Base-by-base conservation (phyloP, 2,797 vertebrate genomes). In the Melanotaenia trifasciata region DNA sequence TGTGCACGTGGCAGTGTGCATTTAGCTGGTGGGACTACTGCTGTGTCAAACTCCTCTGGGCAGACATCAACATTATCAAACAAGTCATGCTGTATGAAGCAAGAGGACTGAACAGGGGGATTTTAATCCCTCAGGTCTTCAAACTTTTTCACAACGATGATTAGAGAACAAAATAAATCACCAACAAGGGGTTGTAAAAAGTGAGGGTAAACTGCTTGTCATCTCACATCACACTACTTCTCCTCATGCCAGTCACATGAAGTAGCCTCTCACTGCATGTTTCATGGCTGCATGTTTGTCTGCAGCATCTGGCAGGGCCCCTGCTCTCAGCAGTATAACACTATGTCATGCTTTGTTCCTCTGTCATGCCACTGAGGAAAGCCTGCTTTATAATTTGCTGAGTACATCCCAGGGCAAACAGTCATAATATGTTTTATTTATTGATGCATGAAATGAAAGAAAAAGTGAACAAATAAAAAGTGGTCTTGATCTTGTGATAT, bases 341-440 rank as follows among this genome's bases (percentile, higher is more conserved):
- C 62, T 30, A 68, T 28, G 20, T 51, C 68, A 72, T 5, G 63
- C 83, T 87, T 86, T 84, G 80, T 84, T 75, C 58, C 62, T 70
- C 67, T 74, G 80, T 78, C 73, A 76, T 67, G 59, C 68, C 63
- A 76, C 61, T 70, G 74, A 54, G 24, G 13, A 26, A 22, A 58
- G 36, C 18, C 38, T 58, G 64, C 33, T 67, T 57, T 65, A 20
- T 12, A 5, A n/a, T 9, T 7, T 8, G 18, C 1, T 45, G 45
- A n/a, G 45, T n/a, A n/a, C 45, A 9, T 47, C 45, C 45, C 45
- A 18, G 13, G 22, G 4, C 14, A 56, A 28, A 16, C 28, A 26
- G 22, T 11, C 26, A 26, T 24, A 53, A 57, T 43, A 36, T 57
- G 4, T 3, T 8, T 30, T 5, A 20, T 35, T 72, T 58, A 45